Evolutionary conservation across 2,113 vertebrate genomes (phyloP), one percentile per base, ranked within the genome.

Genomic region (Vicugna pacos): DNA sequence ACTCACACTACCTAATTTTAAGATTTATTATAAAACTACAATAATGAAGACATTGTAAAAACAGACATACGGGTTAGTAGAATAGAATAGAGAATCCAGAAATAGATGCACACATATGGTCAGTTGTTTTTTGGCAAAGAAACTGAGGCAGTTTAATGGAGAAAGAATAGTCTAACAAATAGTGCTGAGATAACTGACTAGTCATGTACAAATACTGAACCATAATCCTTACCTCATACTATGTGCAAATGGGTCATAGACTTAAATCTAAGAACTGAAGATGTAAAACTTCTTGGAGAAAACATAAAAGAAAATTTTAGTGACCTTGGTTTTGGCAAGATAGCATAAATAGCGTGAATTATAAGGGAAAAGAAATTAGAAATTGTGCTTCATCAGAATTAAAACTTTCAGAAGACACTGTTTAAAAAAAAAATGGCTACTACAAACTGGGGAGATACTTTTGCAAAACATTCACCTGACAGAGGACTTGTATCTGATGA

Each of bases 261-360:
- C n/a, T 93, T 84, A 70, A 77, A 67, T 67, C 26, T 54, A 87
- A 89, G 46, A 90, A 62, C 35, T 93, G 85, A 81, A 86, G 48
- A 42, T 85, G 35, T 50, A 86, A 58, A 93, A 72, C 72, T 80
- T 77, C 4, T 76, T 76, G 38, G 62, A 77, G 56, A 54, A 76
- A 90, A 91, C 15, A 7, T 67, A 75, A 58, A 32, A 72, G 19
- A 93, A 77, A 58, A 76, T 79, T 14, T n/a, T 86, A 72, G n/a
- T 87, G 32, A 82, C 16, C 50, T 70, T 82, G 24, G 60, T 28
- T 52, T 90, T 73, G 50, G 32, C 9, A 81, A 81, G 52, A 65
- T 28, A 50, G 26, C 67, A 50, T 17, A 86, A 12, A 77, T 20
- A 80, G 64, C 42, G n/a, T 8, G 58, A 46, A 20, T n/a, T 90